Conservation (phyloP, 2,797 vertebrate genomes). For the Borostomias antarcticus region DNA sequence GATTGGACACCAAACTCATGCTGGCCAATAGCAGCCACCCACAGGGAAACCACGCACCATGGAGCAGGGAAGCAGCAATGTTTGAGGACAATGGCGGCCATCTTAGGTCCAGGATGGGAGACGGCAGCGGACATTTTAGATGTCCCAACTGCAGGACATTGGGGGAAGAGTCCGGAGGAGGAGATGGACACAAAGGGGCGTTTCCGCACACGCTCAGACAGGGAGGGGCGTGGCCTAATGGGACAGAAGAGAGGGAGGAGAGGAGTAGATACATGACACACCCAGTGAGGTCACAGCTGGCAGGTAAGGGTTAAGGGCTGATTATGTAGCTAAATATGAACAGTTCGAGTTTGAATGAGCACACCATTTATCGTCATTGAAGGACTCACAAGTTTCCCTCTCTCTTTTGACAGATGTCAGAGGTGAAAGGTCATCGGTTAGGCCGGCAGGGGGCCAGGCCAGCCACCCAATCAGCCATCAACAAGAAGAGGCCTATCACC, state of each 20-base stretch:
- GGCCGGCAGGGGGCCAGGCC: neutral
- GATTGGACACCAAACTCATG: constrained; percentile 47
- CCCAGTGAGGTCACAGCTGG: constrained; percentile 38
- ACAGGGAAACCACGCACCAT: constrained; percentile 34
- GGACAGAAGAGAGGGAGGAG: constrained; percentile 39
- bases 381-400: neutral
- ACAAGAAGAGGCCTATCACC: constrained; percentile 27
- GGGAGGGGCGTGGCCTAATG: constrained; percentile 42
- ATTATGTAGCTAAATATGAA: constrained; percentile 24
- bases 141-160: constrained; percentile 56
- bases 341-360: no score
- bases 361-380: neutral
- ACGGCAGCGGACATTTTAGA: constrained; percentile 42
- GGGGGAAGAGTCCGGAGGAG: constrained; percentile 29
- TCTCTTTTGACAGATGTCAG: constrained; percentile 19
- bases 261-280: constrained; percentile 15
- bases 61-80: constrained; percentile 41
- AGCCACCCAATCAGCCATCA: neutral
- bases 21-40: constrained; percentile 55
- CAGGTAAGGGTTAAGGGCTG: constrained; percentile 55
- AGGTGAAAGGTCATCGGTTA: constrained; percentile 13
- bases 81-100: constrained; percentile 22
- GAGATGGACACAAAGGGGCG: constrained; percentile 33
- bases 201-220: constrained; percentile 31
- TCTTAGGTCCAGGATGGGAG: constrained; percentile 37